Percentiles rank a stretch among this genome's conserved stretches.
phyloP scores from a whole-genome alignment of 2,797 vertebrate genomes.

The Lycodopsis pacificus region DNA sequence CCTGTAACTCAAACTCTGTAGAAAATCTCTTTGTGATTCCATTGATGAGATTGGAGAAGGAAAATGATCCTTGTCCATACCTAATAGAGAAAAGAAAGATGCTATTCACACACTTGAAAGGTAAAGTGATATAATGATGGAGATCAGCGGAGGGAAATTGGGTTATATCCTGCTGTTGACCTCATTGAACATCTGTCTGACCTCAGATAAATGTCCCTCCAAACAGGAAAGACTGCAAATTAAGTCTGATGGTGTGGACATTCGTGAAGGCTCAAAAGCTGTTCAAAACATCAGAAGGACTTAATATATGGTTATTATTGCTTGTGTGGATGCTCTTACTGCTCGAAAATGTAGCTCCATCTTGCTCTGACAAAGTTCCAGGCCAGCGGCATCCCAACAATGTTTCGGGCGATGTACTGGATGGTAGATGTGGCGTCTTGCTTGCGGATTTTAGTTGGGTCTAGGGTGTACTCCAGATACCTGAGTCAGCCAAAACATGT shows the following conservation, averaged over 20 bases:
- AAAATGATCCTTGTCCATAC: slow-evolving; percentile 89
- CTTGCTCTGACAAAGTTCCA: slow-evolving; percentile 92
- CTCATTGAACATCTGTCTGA: not conserved
- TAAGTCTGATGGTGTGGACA: not conserved
- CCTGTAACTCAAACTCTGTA: slow-evolving; percentile 87
- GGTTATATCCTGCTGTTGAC: not conserved
- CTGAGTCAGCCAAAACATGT: slow-evolving; percentile 71
- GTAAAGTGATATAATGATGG: not conserved
- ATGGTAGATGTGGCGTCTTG: slow-evolving; percentile 92
- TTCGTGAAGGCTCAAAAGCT: slow-evolving; percentile 1
- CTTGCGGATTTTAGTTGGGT: slow-evolving; percentile 90
- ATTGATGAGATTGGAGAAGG: slow-evolving; percentile 86
- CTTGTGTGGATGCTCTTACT: slow-evolving; percentile 82
- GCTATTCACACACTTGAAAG: not conserved
- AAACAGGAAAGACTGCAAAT: not conserved
- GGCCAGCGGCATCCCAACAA: slow-evolving; percentile 87
- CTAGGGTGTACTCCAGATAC: slow-evolving; percentile 89
- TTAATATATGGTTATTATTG: not conserved
- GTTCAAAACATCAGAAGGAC: not conserved
- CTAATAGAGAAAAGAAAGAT: slow-evolving; percentile 72
- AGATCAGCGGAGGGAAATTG: not conserved
- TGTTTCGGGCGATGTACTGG: slow-evolving; percentile 85
- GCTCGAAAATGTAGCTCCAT: slow-evolving; percentile 85
- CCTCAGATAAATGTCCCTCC: not conserved
- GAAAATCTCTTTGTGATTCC: slow-evolving; percentile 87